Evolutionary conservation across 1,140 invertebrate genomes (phyloP), one percentile per base, ranked within the genome.

Genomic region (Panagrolaimus sp.): DNA sequence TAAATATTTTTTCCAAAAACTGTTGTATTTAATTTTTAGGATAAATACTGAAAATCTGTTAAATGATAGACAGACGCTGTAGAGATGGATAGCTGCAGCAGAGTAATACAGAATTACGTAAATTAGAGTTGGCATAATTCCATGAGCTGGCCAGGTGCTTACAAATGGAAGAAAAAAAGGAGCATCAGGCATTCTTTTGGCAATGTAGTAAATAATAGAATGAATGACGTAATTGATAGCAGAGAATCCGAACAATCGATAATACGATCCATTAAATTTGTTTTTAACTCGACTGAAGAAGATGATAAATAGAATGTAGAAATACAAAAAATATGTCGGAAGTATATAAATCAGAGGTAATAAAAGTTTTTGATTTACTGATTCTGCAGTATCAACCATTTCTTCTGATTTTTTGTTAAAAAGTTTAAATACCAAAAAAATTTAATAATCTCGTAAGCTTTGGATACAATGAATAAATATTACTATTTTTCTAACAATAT

Each of bases 1-100:
- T 3, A 57, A 57, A 25, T 57, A 57, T 57, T 57, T 57, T 27
- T 57, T 57, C 51, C 51, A 57, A 16, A 57, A 57, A 25, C 20
- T 27, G 3, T 25, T 9, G 20, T 57, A 57, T 11, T 57, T 23
- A 11, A 27, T 13, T 23, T 57, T 57, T 13, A 57, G 5, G 27
- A 25, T 25, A 57, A 57, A 25, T 0, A 57, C 51, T 20, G 20
- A 20, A 5, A 57, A 57, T 57, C 51, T 14, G 20, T 57, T 57
- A 25, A 57, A 57, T 57, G 51, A 57, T 2, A 57, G 9, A 20
- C 20, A 20, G 9, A 20, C n/a, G 8, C 27, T 57, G 9, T 25
- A 57, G 0, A 57, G 3, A 11, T 57, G 51, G 4, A 20, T 27
- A 8, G 20, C 20, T 13, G 20, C 20, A 0, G 27, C 27, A 8